phyloP scores from a whole-genome alignment of 2,113 vertebrate genomes.

The Zosterops pallidus region DNA sequence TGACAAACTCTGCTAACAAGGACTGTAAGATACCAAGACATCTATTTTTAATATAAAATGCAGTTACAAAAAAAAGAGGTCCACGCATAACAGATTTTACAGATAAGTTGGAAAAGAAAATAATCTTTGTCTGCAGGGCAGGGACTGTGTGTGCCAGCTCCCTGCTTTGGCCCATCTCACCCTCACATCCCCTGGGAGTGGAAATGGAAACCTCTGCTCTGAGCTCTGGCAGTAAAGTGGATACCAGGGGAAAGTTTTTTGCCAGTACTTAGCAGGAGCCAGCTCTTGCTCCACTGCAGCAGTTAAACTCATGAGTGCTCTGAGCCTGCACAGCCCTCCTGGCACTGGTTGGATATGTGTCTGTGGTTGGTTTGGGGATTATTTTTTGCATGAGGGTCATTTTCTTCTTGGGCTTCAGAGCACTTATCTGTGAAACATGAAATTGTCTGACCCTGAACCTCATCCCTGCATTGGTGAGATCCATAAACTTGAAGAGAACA shows the following conservation, averaged over 20 bases:
- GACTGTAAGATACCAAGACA: fast-evolving
- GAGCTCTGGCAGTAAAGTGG: constrained; percentile 13
- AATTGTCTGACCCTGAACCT: neutral
- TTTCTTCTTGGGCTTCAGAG: neutral
- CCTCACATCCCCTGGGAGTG: neutral
- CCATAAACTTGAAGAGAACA: neutral
- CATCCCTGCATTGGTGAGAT: neutral
- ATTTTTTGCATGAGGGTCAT: neutral
- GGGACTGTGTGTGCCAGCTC: neutral
- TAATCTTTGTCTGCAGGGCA: neutral
- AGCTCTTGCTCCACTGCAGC: neutral
- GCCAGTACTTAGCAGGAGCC: neutral
- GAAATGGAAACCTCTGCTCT: constrained; percentile 38
- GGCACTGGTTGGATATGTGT: neutral
- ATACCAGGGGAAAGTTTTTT: neutral
- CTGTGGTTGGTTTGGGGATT: neutral
- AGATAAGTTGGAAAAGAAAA: constrained; percentile 34
- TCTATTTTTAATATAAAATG: constrained; percentile 19
- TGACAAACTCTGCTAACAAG: neutral
- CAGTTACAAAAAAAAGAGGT: neutral
- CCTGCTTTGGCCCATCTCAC: neutral
- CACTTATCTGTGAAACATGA: neutral
- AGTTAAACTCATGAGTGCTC: neutral
- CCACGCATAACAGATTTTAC: neutral
- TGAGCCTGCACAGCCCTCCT: neutral